phyloP scores from a whole-genome alignment of 2,113 vertebrate genomes.

The Forbesichthys papilliferus region DNA sequence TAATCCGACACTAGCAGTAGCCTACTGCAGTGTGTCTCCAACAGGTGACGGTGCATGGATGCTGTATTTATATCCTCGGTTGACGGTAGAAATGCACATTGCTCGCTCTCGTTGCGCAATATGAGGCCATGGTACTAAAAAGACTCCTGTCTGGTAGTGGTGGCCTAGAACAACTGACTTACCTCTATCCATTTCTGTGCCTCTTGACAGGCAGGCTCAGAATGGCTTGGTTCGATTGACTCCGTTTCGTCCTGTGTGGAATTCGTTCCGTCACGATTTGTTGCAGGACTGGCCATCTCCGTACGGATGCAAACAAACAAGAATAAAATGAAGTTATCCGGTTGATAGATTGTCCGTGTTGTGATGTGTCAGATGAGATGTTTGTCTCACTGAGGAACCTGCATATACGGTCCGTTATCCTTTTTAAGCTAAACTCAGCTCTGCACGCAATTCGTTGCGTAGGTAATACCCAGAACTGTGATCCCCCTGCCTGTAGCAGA shows the following conservation, averaged over 20 bases:
- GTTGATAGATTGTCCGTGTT: not conserved
- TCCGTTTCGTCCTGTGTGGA: conserved; percentile 31
- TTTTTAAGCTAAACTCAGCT: not conserved
- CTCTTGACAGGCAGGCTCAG: conserved; percentile 86
- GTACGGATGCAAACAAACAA: conserved; percentile 34
- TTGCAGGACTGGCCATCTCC: conserved; percentile 82
- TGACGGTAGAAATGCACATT: conserved; percentile 14
- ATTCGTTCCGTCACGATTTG: conserved; percentile 46
- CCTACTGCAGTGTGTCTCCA: conserved; percentile 19
- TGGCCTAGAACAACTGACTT: conserved; percentile 45
- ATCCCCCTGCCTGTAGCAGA: conserved; percentile 34
- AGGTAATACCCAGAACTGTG: conserved; percentile 7
- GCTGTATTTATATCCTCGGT: conserved; percentile 57
- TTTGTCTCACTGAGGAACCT: conserved; percentile 9
- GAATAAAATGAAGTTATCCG: conserved; percentile 3
- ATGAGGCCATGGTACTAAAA: conserved; percentile 20
- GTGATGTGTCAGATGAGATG: conserved; percentile 12
- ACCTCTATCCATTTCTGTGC: conserved; percentile 96
- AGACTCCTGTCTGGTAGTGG: not conserved
- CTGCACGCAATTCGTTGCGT: not conserved
- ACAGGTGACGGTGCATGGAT: conserved; percentile 60
- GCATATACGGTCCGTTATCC: conserved; percentile 39
- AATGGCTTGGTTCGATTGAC: conserved; percentile 64
- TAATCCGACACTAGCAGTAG: conserved; percentile 40
- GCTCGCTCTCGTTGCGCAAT: conserved; percentile 7